phyloP scores from a whole-genome alignment of 2,113 vertebrate genomes.

The Corythornis cristatus region DNA sequence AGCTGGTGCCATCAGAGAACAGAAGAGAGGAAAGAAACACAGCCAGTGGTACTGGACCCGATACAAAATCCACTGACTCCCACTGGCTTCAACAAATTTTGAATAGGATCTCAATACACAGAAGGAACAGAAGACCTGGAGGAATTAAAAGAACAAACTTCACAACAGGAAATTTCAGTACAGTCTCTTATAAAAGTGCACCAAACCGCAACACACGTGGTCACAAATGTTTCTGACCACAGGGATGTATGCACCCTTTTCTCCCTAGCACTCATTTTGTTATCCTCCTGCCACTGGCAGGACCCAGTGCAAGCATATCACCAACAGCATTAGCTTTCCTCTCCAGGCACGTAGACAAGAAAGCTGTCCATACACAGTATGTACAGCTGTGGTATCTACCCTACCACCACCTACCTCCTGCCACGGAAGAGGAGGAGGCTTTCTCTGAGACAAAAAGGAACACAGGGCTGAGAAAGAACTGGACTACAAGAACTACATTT shows the following conservation, averaged over 20 bases:
- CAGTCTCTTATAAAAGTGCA: neutral
- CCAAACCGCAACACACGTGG: neutral
- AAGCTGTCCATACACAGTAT: neutral
- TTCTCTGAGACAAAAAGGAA: neutral
- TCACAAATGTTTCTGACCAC: neutral
- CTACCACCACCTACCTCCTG: neutral
- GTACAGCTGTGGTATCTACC: neutral
- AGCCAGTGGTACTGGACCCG: accelerated
- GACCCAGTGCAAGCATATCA: neutral
- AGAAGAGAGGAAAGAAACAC: neutral
- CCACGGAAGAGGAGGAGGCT: neutral
- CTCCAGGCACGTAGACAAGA: neutral
- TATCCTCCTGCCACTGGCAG: neutral
- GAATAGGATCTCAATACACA: neutral
- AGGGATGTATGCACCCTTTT: neutral
- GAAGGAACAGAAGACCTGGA: neutral
- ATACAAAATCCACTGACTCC: neutral
- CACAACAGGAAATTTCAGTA: neutral
- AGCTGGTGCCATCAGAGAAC: neutral
- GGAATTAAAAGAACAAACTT: neutral
- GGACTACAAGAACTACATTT: neutral
- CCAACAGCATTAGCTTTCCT: neutral
- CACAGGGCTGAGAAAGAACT: neutral
- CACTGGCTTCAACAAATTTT: neutral
- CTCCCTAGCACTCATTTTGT: neutral